These are phyloP conservation scores for Montipora efflorescens DNA, from an alignment of 64 coral and sea anemone species.

Conservation along the genomic window DNA sequence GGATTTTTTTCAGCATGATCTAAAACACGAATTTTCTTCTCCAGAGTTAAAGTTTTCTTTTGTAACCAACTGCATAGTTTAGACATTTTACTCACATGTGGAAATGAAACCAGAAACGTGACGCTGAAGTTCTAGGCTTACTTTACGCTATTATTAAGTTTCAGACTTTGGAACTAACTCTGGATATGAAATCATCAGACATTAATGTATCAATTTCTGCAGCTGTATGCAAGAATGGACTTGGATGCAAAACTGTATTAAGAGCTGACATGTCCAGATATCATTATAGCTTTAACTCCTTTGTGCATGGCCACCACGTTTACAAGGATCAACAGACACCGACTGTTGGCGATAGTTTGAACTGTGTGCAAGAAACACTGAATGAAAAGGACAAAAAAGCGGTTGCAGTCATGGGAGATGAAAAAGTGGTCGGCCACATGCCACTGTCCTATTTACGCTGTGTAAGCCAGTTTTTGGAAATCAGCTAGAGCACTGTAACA, in stretches of 20 bases:
- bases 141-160: constrained; percentile 7
- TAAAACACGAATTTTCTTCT: no score
- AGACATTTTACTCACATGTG: constrained; percentile 33
- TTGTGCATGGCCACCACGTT: not conserved
- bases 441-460: not conserved
- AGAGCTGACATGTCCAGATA: not conserved
- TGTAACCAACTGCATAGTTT: constrained; percentile 18
- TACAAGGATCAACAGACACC: not conserved
- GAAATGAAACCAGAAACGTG: constrained; percentile 33
- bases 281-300: not conserved
- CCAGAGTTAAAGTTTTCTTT: constrained; percentile 31
- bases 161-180: constrained; percentile 13
- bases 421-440: constrained; percentile 27
- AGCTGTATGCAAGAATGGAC: not conserved
- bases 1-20: no score
- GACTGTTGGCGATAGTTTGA: constrained; percentile 11
- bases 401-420: constrained; percentile 21
- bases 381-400: constrained; percentile 11
- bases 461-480: constrained; percentile 1
- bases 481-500: not conserved
- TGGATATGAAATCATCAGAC: constrained; percentile 5
- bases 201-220: constrained; percentile 1
- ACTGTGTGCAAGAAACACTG: not conserved
- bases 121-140: constrained; percentile 15
- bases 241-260: constrained; percentile 33